Percentiles rank a stretch among this genome's conserved stretches.
phyloP scores from a whole-genome alignment of 2,888 invertebrate species.

The Watsonalla cultraria region DNA sequence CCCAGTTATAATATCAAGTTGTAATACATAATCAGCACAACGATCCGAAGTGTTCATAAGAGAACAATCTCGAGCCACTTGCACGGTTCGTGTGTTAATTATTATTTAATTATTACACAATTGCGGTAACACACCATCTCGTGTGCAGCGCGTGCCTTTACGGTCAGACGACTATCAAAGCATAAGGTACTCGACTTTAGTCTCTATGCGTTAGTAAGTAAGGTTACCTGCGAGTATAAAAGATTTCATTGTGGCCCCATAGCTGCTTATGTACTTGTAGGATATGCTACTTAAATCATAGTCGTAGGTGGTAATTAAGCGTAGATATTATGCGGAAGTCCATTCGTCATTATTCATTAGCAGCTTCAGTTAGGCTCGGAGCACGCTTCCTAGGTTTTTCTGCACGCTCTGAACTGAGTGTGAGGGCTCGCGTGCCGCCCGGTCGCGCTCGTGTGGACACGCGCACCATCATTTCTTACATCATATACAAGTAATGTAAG shows the following conservation, averaged over 20 bases:
- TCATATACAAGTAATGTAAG: slow-evolving; percentile 36
- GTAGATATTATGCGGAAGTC: slow-evolving; percentile 55
- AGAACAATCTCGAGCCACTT: slow-evolving; percentile 9
- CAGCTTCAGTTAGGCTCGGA: slow-evolving; percentile 50
- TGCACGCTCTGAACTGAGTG: slow-evolving; percentile 26
- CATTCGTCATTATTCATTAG: slow-evolving; percentile 62
- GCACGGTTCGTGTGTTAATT: slow-evolving; percentile 3
- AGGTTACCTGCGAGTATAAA: neutral
- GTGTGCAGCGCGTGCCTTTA: slow-evolving; percentile 37
- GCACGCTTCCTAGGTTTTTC: slow-evolving; percentile 67
- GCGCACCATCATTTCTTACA: slow-evolving; percentile 41
- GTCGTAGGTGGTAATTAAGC: slow-evolving; percentile 47
- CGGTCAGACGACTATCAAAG: slow-evolving; percentile 30
- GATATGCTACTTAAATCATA: slow-evolving; percentile 7
- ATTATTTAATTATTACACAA: slow-evolving; percentile 23
- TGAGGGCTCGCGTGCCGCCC: slow-evolving; percentile 43
- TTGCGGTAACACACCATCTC: slow-evolving; percentile 25
- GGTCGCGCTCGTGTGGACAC: slow-evolving; percentile 55
- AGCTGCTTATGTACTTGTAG: neutral
- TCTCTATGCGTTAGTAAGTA: neutral
- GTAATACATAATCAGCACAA: slow-evolving; percentile 2
- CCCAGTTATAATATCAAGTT: no score
- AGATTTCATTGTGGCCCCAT: neutral
- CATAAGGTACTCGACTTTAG: slow-evolving; percentile 18
- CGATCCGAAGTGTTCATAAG: neutral